Base-by-base conservation (phyloP, 2,797 vertebrate genomes). In the Cryptoblepharus egeriae region DNA sequence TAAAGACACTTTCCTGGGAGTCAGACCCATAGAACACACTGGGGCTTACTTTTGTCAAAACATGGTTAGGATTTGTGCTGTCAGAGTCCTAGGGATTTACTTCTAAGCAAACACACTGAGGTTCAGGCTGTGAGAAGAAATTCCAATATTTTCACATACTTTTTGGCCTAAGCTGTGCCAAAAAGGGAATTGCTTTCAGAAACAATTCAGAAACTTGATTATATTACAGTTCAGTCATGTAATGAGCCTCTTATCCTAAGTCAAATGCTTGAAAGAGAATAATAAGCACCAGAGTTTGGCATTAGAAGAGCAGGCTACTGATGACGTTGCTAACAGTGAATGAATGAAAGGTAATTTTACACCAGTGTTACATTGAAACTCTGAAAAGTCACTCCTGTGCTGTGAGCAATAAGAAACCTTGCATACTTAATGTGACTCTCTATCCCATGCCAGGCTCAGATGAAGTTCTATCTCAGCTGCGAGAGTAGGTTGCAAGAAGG, bases 241-340 rank as follows among this genome's bases (percentile, higher is more conserved):
- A 83, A 83, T 72, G 82, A 83, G 26, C n/a, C n/a, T 24, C 61
- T 78, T 58, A 78, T 73, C 70, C 45, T 67, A 35, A 67, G 60
- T 72, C 26, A 75, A 60, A 76, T 69, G 39, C 64, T 35, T 76
- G 24, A 35, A 67, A 28, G 22, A 35, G 35, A 83, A 83, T 61
- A 73, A 83, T 67, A 39, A 83, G 61, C 2, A 30, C 12, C 61
- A 45, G 32, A 22, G n/a, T 49, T 39, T 77, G 16, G n/a, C 64
- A 64, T 83, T 73, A 28, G 57, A 79, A 65, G 61, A 83, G 28
- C n/a, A 35, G 24, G 58, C 37, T 42, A 63, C 20, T n/a, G 20
- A 20, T 57, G 73, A 75, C 5, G 75, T 79, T 79, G 69, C 68
- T 26, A 70, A 68, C 13, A 84, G n/a, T 75, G 78, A 81, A 77